phyloP scores from a whole-genome alignment of 2,888 invertebrate genomes.

The Hipparchia semele region DNA sequence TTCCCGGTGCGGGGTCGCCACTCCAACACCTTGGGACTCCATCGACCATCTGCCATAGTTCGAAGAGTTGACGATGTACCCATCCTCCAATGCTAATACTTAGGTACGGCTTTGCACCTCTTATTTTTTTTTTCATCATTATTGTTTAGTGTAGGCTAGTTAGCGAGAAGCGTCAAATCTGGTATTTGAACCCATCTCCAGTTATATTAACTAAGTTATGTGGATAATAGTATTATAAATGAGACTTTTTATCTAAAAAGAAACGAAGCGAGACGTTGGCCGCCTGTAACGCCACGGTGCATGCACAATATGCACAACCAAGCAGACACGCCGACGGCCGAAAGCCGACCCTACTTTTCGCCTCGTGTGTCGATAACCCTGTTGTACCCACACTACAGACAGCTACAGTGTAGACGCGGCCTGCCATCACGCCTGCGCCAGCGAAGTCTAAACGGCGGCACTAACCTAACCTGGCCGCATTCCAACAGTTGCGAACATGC shows the following conservation, averaged over 20 bases:
- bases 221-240: conserved; percentile 1
- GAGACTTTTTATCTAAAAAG: conserved; percentile 50
- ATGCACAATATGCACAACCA: conserved; percentile 46
- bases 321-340: conserved; percentile 44
- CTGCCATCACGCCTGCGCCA: conserved; percentile 75
- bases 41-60: too few species aligned
- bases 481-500: conserved; percentile 66
- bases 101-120: too few species aligned
- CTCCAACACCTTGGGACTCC: too few species aligned
- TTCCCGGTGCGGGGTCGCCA: too few species aligned
- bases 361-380: conserved; percentile 81
- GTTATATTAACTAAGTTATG: neutral
- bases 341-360: conserved; percentile 64
- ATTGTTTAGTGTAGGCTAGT: too few species aligned
- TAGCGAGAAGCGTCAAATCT: too few species aligned
- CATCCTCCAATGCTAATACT: too few species aligned
- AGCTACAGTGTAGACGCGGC: conserved; percentile 48
- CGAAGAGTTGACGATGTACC: too few species aligned
- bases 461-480: conserved; percentile 68
- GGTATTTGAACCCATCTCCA: neutral
- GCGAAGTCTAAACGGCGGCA: conserved; percentile 70
- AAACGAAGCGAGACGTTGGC: conserved; percentile 71
- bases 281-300: conserved; percentile 59
- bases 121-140: too few species aligned
- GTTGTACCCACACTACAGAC: conserved; percentile 47